These are phyloP conservation scores for Bombus balteatus DNA, from an alignment of 1,140 invertebrate genomes.

Conservation along the genomic window DNA sequence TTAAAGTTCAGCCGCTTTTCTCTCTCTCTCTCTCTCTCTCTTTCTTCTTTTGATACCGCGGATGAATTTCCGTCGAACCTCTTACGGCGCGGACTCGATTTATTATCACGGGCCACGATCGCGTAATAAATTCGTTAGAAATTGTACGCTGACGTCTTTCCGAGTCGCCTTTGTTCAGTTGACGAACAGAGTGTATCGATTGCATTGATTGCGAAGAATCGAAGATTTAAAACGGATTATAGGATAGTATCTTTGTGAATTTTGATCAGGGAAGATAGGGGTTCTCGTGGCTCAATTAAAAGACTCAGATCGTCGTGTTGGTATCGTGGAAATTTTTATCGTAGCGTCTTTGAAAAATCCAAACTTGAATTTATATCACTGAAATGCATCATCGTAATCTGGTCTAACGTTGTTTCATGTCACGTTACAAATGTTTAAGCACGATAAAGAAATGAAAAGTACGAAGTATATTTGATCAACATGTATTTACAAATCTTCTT, in stretches of 20 bases:
- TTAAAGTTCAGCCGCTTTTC: constrained; percentile 33
- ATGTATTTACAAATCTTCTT: background rate
- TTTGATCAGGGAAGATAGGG: background rate
- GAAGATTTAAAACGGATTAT: background rate
- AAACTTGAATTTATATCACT: background rate
- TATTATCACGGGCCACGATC: constrained; percentile 17
- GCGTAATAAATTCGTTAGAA: constrained; percentile 32
- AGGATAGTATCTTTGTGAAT: background rate
- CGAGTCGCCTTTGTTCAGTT: background rate
- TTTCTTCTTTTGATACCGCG: background rate
- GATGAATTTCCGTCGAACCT: constrained; percentile 23
- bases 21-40: background rate
- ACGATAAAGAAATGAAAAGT: background rate
- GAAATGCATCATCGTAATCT: background rate
- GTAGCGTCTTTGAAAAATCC: background rate
- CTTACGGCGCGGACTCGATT: background rate
- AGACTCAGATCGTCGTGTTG: background rate
- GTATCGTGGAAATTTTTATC: background rate
- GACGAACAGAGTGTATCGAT: background rate
- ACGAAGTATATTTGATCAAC: background rate
- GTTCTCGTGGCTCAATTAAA: background rate
- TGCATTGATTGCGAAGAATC: background rate
- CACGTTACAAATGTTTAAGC: background rate
- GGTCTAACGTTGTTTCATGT: background rate
- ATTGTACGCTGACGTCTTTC: constrained; percentile 1